phyloP scores from a whole-genome alignment of 2,888 invertebrate species.

The Arge pagana region DNA sequence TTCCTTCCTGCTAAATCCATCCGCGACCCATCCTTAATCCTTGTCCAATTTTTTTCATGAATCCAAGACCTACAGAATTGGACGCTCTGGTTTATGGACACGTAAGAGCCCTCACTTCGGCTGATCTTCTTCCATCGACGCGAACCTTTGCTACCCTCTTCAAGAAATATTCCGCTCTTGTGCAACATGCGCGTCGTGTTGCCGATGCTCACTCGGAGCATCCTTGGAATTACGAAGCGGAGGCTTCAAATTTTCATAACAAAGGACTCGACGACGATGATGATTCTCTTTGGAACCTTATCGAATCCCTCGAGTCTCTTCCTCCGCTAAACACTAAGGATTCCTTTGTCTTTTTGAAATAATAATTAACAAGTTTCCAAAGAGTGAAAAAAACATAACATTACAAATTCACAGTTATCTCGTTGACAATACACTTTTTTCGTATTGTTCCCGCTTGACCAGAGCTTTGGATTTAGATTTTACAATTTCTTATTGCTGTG shows the following conservation, averaged over 20 bases:
- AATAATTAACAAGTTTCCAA: no score
- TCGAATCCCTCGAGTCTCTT: conserved; percentile 35
- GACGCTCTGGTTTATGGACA: conserved; percentile 81
- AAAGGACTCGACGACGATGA: conserved; percentile 31
- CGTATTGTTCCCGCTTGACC: no score
- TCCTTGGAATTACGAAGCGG: conserved; percentile 12
- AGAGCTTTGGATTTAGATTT: no score
- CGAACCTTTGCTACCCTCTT: conserved; percentile 54
- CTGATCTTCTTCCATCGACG: conserved; percentile 47
- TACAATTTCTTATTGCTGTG: no score
- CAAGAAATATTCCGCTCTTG: conserved; percentile 57
- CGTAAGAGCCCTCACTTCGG: conserved; percentile 59
- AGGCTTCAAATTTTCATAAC: conserved; percentile 35
- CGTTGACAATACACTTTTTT: no score
- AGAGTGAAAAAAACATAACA: no score
- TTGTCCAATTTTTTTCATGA: no score
- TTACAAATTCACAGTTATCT: no score
- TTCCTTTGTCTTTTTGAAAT: conserved; percentile 25
- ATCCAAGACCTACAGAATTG: conserved; percentile 70
- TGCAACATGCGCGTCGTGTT: conserved; percentile 46
- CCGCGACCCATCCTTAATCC: conserved; percentile 3
- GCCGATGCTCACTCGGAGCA: neutral
- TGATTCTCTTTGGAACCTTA: conserved; percentile 39
- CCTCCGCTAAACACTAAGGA: conserved; percentile 36
- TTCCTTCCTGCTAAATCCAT: neutral